These are phyloP conservation scores for Campoletis raptor DNA, from an alignment of 2,888 invertebrate species.

Conservation along the genomic window DNA sequence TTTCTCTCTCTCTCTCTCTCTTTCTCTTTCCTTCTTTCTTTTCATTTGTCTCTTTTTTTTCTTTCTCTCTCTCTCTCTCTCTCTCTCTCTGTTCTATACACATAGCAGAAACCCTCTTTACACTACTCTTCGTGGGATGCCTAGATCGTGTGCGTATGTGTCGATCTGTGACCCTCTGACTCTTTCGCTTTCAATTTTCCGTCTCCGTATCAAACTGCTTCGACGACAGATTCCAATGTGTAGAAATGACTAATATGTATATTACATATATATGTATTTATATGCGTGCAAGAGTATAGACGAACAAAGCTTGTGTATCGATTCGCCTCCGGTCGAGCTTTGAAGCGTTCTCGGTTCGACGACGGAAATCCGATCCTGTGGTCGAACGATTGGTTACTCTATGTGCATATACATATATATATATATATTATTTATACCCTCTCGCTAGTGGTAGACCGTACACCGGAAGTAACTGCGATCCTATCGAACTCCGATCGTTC, in stretches of 20 bases:
- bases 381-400: conserved; percentile 60
- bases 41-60: not conserved
- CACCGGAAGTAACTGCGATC: conserved; percentile 66
- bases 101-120: conserved; percentile 22
- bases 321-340: conserved; percentile 64
- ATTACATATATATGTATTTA: not conserved
- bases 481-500: conserved; percentile 66
- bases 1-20: conserved; percentile 29
- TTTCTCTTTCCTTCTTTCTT: not conserved
- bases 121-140: conserved; percentile 40
- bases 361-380: conserved; percentile 69
- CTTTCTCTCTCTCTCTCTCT: conserved; percentile 27
- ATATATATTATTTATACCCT: not conserved
- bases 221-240: conserved; percentile 45
- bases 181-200: conserved; percentile 55
- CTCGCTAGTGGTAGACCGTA: conserved; percentile 26
- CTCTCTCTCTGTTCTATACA: conserved; percentile 4
- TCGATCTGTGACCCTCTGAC: conserved; percentile 10
- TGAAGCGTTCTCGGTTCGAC: conserved; percentile 54
- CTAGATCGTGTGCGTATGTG: conserved; percentile 59
- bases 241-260: conserved; percentile 8
- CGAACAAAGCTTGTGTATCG: conserved; percentile 38
- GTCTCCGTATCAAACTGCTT: conserved; percentile 42
- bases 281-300: not conserved
- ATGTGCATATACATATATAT: not conserved